Base-by-base conservation (phyloP, 2,113 vertebrate species). In the Terrapene triunguis region DNA sequence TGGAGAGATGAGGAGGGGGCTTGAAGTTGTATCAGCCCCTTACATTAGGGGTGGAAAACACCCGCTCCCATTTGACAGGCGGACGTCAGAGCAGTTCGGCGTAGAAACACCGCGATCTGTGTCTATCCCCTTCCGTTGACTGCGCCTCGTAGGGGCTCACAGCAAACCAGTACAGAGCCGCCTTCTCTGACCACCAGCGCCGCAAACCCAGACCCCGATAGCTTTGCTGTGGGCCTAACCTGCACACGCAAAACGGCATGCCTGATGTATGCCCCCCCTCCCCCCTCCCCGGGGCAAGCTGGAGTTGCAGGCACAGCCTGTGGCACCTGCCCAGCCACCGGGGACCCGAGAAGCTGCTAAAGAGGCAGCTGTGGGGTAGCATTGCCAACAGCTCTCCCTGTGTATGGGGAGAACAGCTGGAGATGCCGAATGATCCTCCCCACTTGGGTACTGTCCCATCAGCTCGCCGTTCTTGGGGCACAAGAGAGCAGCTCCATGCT, bases 321-420 rank as follows among this genome's bases (percentile, higher is more conserved):
- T 19, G 55, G 55, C n/a, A 11, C 2, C 2, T 0, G 9, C 16
- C 87, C 80, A 48, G 13, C 53, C 90, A 88, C 25, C 1, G 38
- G 35, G 80, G 2, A 0, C 0, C 76, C 0, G 11, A 0, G 59
- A 88, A 69, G 19, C 13, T 1, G 5, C 32, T 53, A 3, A 53
- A 53, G 19, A 53, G 51, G 51, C 51, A 53, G 51, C 51, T 53
- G 51, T 53, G 51, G 51, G 51, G 51, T 32, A 32, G 29, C 14
- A 17, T 16, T 80, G 16, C 27, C 76, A 8, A 27, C 32, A 22
- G 32, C 50, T 53, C 11, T 47, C 24, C 35, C 8, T 51, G 21
- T 12, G 7, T 12, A 19, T 10, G 17, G 69, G 19, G 69, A 38
- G 65, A 8, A 38, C 65, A 24, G n/a, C 17, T 5, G 69, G 16